Base-by-base conservation (phyloP, 2,888 invertebrate genomes). In the Steinernema hermaphroditum region DNA sequence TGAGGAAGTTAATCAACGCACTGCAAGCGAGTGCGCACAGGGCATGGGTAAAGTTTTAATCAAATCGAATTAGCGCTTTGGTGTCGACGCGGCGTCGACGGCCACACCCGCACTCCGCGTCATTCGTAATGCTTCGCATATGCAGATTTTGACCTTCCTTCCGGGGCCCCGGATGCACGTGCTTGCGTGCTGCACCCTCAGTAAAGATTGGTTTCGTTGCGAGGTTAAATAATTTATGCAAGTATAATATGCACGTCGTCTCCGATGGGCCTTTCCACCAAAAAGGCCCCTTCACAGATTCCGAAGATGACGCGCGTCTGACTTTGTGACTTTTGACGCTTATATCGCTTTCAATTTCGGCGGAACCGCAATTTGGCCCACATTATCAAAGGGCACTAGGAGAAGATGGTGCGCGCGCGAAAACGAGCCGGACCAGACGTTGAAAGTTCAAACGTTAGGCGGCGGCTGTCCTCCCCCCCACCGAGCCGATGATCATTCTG, bases 331-430 rank as follows among this genome's bases (percentile, higher is more conserved):
- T n/a, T 19, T 24, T 62, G 37, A 12, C 37, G 6, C 62, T 32
- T 62, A 62, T 62, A 62, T 62, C 22, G 34, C 32, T n/a, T 29
- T 29, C 62, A 62, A 14, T 29, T 32, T 19, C 4, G 46, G 46
- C 29, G 62, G 54, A 54, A 24, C 22, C 29, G 62, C 62, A 62
- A 62, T 62, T 62, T 62, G 62, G 62, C 62, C 6, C 32, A 16
- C 62, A 62, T 62, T 62, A 62, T 62, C 62, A 62, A 62, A 62
- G 62, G 62, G 32, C 62, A 62, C n/a, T 62, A 29, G 62, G n/a
- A 29, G 32, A 14, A 32, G 62, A 62, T 54, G 22, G 14, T 24
- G 32, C 9, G 62, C 62, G 32, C 32, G 62, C 29, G 16, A 29
- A 37, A 12, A 37, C 37, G 37, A 37, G 37, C 37, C 12, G 4